These are phyloP conservation scores for Cosmopolites sordidus DNA, from an alignment of 2,888 invertebrate species.

Conservation along the genomic window DNA sequence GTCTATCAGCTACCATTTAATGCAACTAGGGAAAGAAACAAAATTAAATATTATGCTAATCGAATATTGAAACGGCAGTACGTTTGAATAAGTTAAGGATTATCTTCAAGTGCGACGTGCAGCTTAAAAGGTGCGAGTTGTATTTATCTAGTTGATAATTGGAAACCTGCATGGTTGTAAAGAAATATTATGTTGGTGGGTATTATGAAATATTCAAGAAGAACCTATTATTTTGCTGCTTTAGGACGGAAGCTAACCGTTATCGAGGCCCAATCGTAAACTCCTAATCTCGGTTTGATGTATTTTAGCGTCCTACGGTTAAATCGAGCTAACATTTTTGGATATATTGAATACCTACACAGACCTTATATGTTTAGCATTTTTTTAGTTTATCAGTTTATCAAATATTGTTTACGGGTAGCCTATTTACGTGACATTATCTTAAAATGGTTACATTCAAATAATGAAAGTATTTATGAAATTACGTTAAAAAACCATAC, in stretches of 20 bases:
- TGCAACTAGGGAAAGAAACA: not conserved
- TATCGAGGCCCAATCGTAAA: slow-evolving; percentile 5
- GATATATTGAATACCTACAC: too few species aligned
- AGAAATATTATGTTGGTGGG: slow-evolving; percentile 12
- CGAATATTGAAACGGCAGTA: slow-evolving; percentile 9
- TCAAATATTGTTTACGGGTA: too few species aligned
- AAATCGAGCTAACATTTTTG: too few species aligned
- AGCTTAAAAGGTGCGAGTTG: slow-evolving; percentile 10
- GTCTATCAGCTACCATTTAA: not conserved
- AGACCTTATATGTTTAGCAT: too few species aligned
- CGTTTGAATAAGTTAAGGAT: slow-evolving; percentile 6
- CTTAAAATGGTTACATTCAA: too few species aligned
- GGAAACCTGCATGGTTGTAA: slow-evolving; percentile 12
- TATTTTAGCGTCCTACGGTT: too few species aligned
- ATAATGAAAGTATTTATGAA: too few species aligned
- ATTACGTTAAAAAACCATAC: too few species aligned
- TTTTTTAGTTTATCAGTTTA: too few species aligned
- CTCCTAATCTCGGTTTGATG: too few species aligned
- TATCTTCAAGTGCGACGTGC: slow-evolving; percentile 2
- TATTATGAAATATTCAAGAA: slow-evolving; percentile 23
- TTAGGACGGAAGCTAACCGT: slow-evolving; percentile 22
- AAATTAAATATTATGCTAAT: slow-evolving; percentile 15
- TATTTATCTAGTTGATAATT: slow-evolving; percentile 18
- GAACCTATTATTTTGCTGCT: not conserved
- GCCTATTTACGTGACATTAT: too few species aligned